Conservation (phyloP, 1,140 invertebrate genomes). For the Lethocerus indicus region DNA sequence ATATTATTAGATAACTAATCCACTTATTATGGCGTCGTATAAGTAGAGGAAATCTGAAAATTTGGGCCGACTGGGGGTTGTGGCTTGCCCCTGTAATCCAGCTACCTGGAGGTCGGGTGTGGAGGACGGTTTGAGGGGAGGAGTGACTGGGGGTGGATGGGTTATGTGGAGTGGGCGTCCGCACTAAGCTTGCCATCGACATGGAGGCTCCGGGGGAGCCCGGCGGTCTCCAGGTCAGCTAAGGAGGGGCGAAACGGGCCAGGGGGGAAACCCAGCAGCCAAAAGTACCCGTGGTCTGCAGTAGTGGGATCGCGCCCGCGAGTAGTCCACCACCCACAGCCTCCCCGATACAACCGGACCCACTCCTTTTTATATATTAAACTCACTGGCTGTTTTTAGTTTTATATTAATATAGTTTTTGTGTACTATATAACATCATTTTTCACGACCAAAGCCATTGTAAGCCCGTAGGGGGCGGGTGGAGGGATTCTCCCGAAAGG, state of each 20-base stretch:
- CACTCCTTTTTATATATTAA: slow-evolving; percentile 2
- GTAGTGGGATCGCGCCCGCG: neutral
- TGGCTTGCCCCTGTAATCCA: slow-evolving; percentile 86
- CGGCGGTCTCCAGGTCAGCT: slow-evolving; percentile 32
- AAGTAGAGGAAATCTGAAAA: too few species aligned
- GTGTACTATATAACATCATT: too few species aligned
- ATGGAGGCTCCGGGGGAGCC: slow-evolving; percentile 71
- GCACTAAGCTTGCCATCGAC: slow-evolving; percentile 83
- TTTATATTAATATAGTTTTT: too few species aligned
- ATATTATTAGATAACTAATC: too few species aligned
- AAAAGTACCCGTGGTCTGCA: too few species aligned
- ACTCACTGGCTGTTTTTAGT: too few species aligned
- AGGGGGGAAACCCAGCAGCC: too few species aligned
- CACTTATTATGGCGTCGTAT: too few species aligned
- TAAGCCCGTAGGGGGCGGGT: too few species aligned
- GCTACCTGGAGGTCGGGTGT: slow-evolving; percentile 72
- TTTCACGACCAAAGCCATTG: too few species aligned
- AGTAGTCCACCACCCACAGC: neutral
- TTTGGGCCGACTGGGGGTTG: slow-evolving; percentile 68
- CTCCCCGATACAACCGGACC: neutral
- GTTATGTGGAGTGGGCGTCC: slow-evolving; percentile 67
- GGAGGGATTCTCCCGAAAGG: too few species aligned
- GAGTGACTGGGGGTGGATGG: slow-evolving; percentile 43
- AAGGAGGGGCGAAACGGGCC: neutral
- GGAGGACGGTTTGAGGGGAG: slow-evolving; percentile 75